These are phyloP conservation scores for Zaprionus obscuricornis DNA, from an alignment of 2,888 invertebrate genomes.

Conservation along the genomic window DNA sequence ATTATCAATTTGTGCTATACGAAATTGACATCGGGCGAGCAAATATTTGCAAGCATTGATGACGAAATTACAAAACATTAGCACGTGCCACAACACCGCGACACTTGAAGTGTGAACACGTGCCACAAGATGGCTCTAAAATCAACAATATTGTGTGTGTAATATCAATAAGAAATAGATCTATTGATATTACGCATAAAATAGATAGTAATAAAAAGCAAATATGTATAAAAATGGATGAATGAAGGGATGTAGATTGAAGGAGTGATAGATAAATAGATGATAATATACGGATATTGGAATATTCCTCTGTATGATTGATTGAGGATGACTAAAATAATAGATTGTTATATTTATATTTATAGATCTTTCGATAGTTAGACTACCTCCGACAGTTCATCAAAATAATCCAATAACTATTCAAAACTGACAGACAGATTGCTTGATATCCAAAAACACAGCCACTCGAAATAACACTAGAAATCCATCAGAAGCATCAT, in stretches of 20 bases:
- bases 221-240: too few species aligned
- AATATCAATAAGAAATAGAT: constrained; percentile 13
- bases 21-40: constrained; percentile 40
- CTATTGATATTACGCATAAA: neutral
- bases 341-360: too few species aligned
- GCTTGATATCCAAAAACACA: too few species aligned
- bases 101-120: constrained; percentile 79
- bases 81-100: constrained; percentile 64
- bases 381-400: too few species aligned
- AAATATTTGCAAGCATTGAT: constrained; percentile 65
- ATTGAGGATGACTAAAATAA: too few species aligned
- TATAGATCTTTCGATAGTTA: too few species aligned
- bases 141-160: constrained; percentile 65
- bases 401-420: neutral
- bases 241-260: too few species aligned
- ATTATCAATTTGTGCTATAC: constrained; percentile 64
- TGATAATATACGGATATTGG: too few species aligned
- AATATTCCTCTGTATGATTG: too few species aligned
- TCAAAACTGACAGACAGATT: too few species aligned
- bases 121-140: constrained; percentile 72
- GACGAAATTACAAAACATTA: constrained; percentile 58
- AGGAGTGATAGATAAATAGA: too few species aligned
- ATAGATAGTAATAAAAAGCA: too few species aligned
- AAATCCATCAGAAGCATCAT: constrained; percentile 38
- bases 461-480: neutral